Conservation (phyloP, 1,140 invertebrate species). For the Drosophila pallidifrons region DNA sequence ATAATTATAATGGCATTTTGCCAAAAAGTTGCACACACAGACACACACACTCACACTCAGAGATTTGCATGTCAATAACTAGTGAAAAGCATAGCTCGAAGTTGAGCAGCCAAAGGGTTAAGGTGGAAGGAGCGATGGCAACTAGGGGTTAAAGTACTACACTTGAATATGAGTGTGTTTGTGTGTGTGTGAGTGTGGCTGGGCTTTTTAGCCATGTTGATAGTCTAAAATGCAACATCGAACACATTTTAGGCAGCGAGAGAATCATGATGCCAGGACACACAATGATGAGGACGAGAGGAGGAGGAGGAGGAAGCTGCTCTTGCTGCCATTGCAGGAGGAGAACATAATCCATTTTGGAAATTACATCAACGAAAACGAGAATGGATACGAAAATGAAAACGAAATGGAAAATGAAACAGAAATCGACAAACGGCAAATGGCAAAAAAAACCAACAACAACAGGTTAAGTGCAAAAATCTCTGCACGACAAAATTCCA, state of each 20-base stretch:
- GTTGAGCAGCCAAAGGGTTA: too few species aligned
- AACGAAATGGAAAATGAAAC: not conserved
- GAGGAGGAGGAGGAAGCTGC: not conserved
- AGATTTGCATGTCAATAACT: slow-evolving; percentile 18
- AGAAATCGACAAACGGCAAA: slow-evolving; percentile 1
- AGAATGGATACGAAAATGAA: slow-evolving; percentile 2
- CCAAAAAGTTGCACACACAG: slow-evolving; percentile 58
- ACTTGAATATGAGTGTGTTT: not conserved
- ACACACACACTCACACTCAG: slow-evolving; percentile 11
- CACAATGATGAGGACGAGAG: not conserved
- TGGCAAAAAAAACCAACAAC: not conserved
- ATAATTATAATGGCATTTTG: slow-evolving; percentile 81
- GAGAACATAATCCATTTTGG: slow-evolving; percentile 64
- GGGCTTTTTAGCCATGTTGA: not conserved
- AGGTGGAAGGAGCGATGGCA: not conserved
- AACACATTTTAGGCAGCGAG: slow-evolving; percentile 32
- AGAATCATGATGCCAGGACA: slow-evolving; percentile 27
- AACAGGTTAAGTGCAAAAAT: not conserved
- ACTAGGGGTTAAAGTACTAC: not conserved
- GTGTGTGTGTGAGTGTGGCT: too few species aligned
- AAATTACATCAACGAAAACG: slow-evolving; percentile 55
- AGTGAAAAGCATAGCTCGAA: slow-evolving; percentile 5
- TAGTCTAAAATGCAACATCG: slow-evolving; percentile 39
- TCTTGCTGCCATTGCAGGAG: not conserved
- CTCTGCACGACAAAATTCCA: not conserved